Percentiles rank a stretch among this genome's conserved stretches.
Conservation (phyloP, 2,888 invertebrate species). For the Morpho deidamia region DNA sequence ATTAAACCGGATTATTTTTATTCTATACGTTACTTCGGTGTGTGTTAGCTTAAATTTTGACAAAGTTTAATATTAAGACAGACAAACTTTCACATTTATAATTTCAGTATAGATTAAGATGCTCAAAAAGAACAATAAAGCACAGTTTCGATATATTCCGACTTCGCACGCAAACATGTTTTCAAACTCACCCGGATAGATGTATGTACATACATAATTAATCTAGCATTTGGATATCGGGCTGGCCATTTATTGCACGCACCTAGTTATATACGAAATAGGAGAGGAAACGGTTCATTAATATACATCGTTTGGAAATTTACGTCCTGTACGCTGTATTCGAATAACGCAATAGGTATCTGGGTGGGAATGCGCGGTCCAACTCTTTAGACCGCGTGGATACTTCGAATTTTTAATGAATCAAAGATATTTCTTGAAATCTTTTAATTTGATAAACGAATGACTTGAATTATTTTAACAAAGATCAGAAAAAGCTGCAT, state of each 20-base stretch:
- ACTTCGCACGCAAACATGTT: conserved; percentile 20
- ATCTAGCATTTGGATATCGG: conserved; percentile 32
- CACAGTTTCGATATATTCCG: conserved; percentile 15
- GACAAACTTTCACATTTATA: too few species aligned
- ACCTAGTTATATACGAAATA: conserved; percentile 22
- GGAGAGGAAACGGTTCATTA: conserved; percentile 22
- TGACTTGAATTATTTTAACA: too few species aligned
- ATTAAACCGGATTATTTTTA: too few species aligned
- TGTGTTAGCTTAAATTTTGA: too few species aligned
- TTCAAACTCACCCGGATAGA: conserved; percentile 37
- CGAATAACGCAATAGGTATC: conserved; percentile 3
- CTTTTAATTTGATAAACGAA: too few species aligned
- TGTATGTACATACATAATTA: conserved; percentile 53
- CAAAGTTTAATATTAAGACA: too few species aligned
- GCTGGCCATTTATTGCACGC: conserved; percentile 23
- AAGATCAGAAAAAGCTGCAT: too few species aligned
- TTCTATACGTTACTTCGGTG: too few species aligned
- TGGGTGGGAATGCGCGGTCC: background rate
- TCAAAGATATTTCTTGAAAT: too few species aligned
- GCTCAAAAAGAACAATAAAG: conserved; percentile 11
- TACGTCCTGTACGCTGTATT: conserved; percentile 17
- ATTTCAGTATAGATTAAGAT: background rate
- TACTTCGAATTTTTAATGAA: too few species aligned
- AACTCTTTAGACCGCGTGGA: too few species aligned
- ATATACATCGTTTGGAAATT: conserved; percentile 22